Conservation (phyloP, 1,140 invertebrate species). For the Luehdorfia chinensis region DNA sequence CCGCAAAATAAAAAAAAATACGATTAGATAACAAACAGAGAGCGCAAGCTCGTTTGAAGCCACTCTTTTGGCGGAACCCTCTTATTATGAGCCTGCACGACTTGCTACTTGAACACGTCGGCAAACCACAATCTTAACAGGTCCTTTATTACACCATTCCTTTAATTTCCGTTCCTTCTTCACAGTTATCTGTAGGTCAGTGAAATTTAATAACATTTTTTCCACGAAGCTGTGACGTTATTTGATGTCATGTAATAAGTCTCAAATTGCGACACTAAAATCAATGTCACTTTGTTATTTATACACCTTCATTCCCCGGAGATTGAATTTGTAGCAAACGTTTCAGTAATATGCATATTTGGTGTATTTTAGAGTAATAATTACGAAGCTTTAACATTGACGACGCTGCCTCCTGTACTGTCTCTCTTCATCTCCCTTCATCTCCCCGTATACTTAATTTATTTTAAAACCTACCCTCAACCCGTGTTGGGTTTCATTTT, state of each 20-base stretch:
- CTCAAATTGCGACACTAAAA: not conserved
- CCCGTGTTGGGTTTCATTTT: conserved; percentile 14
- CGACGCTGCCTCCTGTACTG: conserved; percentile 1
- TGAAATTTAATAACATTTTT: conserved; percentile 10
- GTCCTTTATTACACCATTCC: conserved; percentile 28
- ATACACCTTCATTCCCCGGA: conserved; percentile 10
- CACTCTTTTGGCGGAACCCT: conserved; percentile 20
- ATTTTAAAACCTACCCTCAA: conserved; percentile 13
- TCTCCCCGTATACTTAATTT: not conserved
- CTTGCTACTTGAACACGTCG: conserved; percentile 39
- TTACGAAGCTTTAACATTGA: conserved; percentile 13
- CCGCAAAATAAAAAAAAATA: too few relatives aligned
- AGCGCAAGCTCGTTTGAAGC: conserved; percentile 16
- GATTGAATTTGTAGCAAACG: conserved; percentile 15
- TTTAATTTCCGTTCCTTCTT: conserved; percentile 16
- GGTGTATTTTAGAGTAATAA: conserved; percentile 14
- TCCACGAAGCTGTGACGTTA: not conserved
- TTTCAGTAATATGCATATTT: conserved; percentile 10
- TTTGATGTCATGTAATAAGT: conserved; percentile 12
- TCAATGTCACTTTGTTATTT: conserved; percentile 15
- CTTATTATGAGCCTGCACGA: conserved; percentile 43
- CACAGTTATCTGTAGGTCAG: conserved; percentile 15
- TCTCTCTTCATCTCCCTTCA: not conserved
- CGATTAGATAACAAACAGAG: conserved; percentile 19
- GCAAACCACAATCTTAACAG: conserved; percentile 34